Evolutionary conservation across 23 tunicate species (phyloP).

Genomic region (Ascidia mentula): DNA sequence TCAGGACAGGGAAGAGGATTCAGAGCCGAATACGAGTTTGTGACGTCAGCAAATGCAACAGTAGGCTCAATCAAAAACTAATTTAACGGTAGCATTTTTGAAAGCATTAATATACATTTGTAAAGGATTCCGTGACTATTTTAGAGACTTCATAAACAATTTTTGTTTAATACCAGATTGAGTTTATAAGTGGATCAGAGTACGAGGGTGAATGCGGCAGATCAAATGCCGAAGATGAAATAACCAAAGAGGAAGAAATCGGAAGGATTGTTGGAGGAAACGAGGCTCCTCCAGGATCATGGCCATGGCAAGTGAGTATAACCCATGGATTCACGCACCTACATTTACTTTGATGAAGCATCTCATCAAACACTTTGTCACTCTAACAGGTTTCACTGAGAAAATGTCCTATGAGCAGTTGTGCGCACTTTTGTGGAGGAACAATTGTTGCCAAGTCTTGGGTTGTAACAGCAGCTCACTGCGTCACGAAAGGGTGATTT

Average conservation of each 20-base stretch:
- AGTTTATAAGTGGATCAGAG: not conserved
- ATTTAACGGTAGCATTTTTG: too few relatives aligned
- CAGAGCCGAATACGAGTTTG: not conserved
- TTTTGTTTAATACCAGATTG: too few relatives aligned
- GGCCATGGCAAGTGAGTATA: slow-evolving; percentile 9
- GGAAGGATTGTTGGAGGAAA: slow-evolving; percentile 3
- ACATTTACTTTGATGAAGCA: too few relatives aligned
- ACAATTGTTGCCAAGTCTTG: not conserved
- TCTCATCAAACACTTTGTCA: not conserved
- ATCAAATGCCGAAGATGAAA: not conserved
- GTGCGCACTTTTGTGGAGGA: not conserved
- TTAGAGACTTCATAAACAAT: too few relatives aligned
- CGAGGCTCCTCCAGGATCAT: not conserved
- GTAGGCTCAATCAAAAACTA: too few relatives aligned
- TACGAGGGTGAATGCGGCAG: slow-evolving; percentile 4
- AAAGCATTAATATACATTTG: too few relatives aligned
- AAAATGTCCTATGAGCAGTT: slow-evolving; percentile 1
- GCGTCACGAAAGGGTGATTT: not conserved
- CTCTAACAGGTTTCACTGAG: not conserved
- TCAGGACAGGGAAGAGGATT: not conserved
- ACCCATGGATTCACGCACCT: too few relatives aligned
- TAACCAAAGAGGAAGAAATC: not conserved
- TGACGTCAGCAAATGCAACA: not conserved
- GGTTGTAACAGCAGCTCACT: not conserved
- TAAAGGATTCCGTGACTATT: too few relatives aligned